Conservation (phyloP, 2,113 vertebrate genomes). For the Salvelinus namaycush region DNA sequence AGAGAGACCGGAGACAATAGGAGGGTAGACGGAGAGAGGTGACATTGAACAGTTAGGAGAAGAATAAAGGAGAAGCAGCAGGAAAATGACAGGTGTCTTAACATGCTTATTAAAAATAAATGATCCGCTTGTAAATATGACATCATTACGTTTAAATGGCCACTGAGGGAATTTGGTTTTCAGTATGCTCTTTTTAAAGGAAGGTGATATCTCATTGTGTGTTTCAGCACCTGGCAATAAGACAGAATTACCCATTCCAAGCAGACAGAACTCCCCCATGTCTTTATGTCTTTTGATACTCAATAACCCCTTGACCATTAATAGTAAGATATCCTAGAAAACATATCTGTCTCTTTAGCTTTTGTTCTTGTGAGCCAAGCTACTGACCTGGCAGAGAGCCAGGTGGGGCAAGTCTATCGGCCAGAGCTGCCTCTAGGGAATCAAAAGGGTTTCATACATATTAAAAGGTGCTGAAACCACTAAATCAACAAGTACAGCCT, state of each 20-base stretch:
- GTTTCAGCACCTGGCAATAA: constrained; percentile 33
- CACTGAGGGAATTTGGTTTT: neutral
- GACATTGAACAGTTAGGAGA: constrained; percentile 4
- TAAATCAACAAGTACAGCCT: constrained; percentile 20
- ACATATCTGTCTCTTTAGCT: neutral
- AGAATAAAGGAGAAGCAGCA: neutral
- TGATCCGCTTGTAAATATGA: neutral
- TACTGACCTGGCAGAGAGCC: constrained; percentile 17
- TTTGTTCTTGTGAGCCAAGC: constrained; percentile 9
- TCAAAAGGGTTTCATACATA: constrained; percentile 33
- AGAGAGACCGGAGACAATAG: neutral
- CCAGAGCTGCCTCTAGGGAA: neutral
- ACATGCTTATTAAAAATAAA: neutral
- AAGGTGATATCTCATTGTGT: neutral
- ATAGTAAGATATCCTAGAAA: constrained; percentile 1
- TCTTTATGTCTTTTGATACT: constrained; percentile 19
- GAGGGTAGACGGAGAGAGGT: neutral
- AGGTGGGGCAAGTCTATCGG: neutral
- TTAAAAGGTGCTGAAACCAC: constrained; percentile 57
- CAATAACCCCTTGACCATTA: neutral
- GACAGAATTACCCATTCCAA: neutral
- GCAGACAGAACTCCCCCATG: neutral
- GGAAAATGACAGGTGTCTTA: neutral
- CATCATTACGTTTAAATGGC: neutral
- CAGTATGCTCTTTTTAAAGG: neutral